Percentiles rank a stretch among this genome's conserved stretches.
Conservation (phyloP, 37 sponge, comb jelly and placozoan species). For the Petrosia ficiformis region DNA sequence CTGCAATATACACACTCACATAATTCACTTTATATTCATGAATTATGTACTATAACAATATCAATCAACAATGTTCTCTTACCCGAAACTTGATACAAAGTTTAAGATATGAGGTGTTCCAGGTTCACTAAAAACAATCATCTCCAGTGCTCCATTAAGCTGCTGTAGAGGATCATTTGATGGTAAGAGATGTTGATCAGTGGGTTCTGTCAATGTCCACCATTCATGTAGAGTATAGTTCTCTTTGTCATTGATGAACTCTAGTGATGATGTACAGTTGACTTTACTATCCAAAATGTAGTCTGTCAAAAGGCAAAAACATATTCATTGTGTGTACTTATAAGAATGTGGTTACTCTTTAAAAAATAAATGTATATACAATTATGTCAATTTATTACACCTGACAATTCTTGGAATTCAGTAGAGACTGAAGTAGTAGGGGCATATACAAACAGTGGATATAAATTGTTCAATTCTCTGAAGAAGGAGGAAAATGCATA, state of each 20-base stretch:
- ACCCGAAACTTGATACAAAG: constrained; percentile 58
- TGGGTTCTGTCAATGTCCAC: constrained; percentile 59
- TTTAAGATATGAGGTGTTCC: constrained; percentile 46
- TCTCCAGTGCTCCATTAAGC: constrained; percentile 16
- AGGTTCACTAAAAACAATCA: constrained; percentile 74
- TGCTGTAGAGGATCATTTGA: not conserved
- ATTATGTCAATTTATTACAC: too few relatives aligned
- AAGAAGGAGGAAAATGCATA: too few relatives aligned
- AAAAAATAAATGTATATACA: too few relatives aligned
- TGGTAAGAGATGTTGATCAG: not conserved
- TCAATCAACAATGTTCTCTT: too few relatives aligned
- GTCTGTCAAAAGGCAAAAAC: too few relatives aligned
- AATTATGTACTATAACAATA: constrained; percentile 18
- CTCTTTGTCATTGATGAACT: not conserved
- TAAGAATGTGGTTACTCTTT: constrained; percentile 10
- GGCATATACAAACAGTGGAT: constrained; percentile 9
- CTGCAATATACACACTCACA: too few relatives aligned
- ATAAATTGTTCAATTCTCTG: not conserved
- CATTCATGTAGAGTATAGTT: constrained; percentile 35
- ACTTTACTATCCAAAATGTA: too few relatives aligned
- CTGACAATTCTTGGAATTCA: too few relatives aligned
- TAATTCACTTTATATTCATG: not conserved
- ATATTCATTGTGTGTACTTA: too few relatives aligned
- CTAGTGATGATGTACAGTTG: not conserved
- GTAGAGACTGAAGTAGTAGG: constrained; percentile 17